These are phyloP conservation scores for Melanotaenia parkinsoni DNA, from an alignment of 2,797 vertebrate genomes.

Conservation along the genomic window DNA sequence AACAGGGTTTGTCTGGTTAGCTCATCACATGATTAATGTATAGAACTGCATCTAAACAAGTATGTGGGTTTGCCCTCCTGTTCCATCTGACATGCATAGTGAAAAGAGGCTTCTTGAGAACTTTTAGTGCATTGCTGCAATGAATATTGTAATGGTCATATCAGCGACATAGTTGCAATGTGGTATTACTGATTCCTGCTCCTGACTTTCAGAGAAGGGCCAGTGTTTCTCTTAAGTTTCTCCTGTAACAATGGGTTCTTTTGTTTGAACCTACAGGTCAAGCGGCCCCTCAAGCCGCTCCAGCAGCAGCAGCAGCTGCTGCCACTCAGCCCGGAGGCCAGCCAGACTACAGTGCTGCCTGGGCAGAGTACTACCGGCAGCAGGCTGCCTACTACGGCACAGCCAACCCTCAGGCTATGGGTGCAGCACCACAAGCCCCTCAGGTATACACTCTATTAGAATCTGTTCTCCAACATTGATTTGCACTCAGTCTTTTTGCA, in stretches of 20 bases:
- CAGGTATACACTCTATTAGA: constrained; percentile 80
- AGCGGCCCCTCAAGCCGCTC: constrained; percentile 91
- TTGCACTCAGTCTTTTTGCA: constrained; percentile 34
- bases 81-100: background rate
- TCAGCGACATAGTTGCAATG: no score
- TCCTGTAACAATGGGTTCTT: background rate
- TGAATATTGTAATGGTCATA: no score
- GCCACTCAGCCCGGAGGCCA: constrained; percentile 91
- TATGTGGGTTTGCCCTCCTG: background rate
- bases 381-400: constrained; percentile 98
- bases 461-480: constrained; percentile 76
- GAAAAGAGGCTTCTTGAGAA: background rate
- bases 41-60: background rate
- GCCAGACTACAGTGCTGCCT: constrained; percentile 96
- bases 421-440: constrained; percentile 92
- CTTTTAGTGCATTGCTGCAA: background rate
- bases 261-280: constrained; percentile 84
- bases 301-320: constrained; percentile 75
- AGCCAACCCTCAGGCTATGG: constrained; percentile 95
- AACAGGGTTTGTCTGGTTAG: background rate
- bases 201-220: background rate
- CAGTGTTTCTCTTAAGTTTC: background rate
- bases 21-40: background rate
- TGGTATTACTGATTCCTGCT: background rate
- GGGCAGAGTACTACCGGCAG: constrained; percentile 98